Conservation (phyloP, 2,888 invertebrate genomes). For the Steinernema carpocapsae region DNA sequence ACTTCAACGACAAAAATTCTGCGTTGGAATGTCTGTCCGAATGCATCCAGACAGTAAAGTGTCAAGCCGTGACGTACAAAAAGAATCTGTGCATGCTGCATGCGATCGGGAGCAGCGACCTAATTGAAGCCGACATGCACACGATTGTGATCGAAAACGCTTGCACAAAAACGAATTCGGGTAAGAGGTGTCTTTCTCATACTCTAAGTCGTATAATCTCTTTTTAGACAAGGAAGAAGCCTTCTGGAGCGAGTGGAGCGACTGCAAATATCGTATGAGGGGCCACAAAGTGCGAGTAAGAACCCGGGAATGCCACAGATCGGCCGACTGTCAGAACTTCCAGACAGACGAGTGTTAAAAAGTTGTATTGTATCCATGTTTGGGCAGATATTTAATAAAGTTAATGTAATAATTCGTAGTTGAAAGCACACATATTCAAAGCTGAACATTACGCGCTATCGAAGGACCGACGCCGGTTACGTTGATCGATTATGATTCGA, state of each 20-base stretch:
- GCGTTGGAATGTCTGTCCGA: slow-evolving; percentile 9
- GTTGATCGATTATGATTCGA: slow-evolving; percentile 29
- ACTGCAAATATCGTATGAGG: slow-evolving; percentile 21
- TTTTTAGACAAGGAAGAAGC: slow-evolving; percentile 17
- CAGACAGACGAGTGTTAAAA: slow-evolving; percentile 17
- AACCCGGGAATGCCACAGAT: slow-evolving; percentile 1
- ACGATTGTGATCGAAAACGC: slow-evolving; percentile 32
- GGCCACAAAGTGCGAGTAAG: slow-evolving; percentile 23
- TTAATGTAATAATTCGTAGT: too few relatives aligned
- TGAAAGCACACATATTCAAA: not conserved
- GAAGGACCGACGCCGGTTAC: not conserved
- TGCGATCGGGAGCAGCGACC: not conserved
- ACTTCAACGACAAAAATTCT: slow-evolving; percentile 18
- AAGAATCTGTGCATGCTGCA: slow-evolving; percentile 24
- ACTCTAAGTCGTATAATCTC: not conserved
- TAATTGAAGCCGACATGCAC: slow-evolving; percentile 4
- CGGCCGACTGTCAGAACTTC: slow-evolving; percentile 15
- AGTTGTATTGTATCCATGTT: not conserved
- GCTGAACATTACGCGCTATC: too few relatives aligned
- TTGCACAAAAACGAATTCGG: not conserved
- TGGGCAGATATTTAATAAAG: too few relatives aligned
- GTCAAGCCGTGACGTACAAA: slow-evolving; percentile 27
- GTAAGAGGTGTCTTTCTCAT: not conserved
- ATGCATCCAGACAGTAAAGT: slow-evolving; percentile 15
- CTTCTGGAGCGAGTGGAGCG: slow-evolving; percentile 32